Base-by-base conservation (phyloP, 2,888 invertebrate genomes). In the Choreutis nemorana region DNA sequence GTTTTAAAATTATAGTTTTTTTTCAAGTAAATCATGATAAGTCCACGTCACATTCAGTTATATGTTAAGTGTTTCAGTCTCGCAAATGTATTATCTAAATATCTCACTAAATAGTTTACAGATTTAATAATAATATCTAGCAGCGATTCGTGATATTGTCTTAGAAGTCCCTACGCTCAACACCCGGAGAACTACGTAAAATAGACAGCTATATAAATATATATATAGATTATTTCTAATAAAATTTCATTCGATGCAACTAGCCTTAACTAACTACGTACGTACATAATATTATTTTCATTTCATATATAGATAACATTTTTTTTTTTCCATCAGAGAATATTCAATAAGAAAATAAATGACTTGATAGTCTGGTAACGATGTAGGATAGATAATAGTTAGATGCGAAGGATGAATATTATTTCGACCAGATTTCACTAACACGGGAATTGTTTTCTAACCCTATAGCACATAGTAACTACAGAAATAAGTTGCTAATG, bases 141-240 rank as follows among this genome's bases (percentile, higher is more conserved):
- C n/a, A n/a, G n/a, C n/a, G n/a, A n/a, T n/a, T n/a, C n/a, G n/a
- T n/a, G n/a, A n/a, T 64, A 26, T 26, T 26, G 26, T 26, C 66
- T 54, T 61, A 61, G 47, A 37, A 50, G 50, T 44, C 46, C 51
- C 52, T 46, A 53, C 50, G 50, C 40, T 50, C 54, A 58, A 53
- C 55, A 63, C 57, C 53, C 53, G 52, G 66, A 59, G 58, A 62
- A 65, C 72, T 70, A 71, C 63, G 59, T 64, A 64, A 70, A 71
- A 72, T 73, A 71, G 70, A 68, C 58, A 55, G 57, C 22, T 41
- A 36, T 41, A 41, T 37, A 38, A 33, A 36, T 40, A 41, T 41
- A 36, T 41, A 41, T 37, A 38, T 32, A 36, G 39, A 41, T 42
- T 44, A 45, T 30, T 42, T 35, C 50, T 59, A 55, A 54, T 60